phyloP scores from a whole-genome alignment of 1,140 invertebrate genomes.

The Stenopsyche tienmushanensis region DNA sequence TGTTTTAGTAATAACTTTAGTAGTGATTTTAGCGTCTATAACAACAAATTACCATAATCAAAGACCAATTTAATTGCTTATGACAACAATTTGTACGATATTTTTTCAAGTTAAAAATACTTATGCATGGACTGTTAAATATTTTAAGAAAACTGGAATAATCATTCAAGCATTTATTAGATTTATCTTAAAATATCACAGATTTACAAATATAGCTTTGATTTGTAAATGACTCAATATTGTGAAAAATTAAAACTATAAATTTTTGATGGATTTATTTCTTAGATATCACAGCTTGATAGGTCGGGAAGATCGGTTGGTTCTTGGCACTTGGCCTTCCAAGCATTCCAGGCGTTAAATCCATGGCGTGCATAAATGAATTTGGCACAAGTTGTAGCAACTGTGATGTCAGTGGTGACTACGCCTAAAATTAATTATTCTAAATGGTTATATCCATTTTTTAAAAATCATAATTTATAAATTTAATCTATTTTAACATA shows the following conservation, averaged over 20 bases:
- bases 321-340: conserved; percentile 46
- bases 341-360: conserved; percentile 43
- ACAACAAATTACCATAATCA: no score
- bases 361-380: conserved; percentile 38
- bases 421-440: conserved; percentile 5
- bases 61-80: no score
- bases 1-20: no score
- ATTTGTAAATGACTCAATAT: not conserved
- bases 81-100: no score
- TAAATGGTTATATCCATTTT: not conserved
- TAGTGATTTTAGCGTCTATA: no score
- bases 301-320: conserved; percentile 5
- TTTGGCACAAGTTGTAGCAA: conserved; percentile 37
- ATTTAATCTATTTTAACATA: conserved; percentile 16
- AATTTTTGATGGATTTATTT: not conserved
- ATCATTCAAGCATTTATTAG: no score
- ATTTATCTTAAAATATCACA: no score
- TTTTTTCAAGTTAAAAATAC: no score
- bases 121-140: no score
- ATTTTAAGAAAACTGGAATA: no score
- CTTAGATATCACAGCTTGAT: conserved; percentile 8
- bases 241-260: not conserved
- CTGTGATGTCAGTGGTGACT: conserved; percentile 13
- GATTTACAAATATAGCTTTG: no score
- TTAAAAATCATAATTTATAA: not conserved